phyloP scores from a whole-genome alignment of 2,797 vertebrate species.

The Sternotherus odoratus region DNA sequence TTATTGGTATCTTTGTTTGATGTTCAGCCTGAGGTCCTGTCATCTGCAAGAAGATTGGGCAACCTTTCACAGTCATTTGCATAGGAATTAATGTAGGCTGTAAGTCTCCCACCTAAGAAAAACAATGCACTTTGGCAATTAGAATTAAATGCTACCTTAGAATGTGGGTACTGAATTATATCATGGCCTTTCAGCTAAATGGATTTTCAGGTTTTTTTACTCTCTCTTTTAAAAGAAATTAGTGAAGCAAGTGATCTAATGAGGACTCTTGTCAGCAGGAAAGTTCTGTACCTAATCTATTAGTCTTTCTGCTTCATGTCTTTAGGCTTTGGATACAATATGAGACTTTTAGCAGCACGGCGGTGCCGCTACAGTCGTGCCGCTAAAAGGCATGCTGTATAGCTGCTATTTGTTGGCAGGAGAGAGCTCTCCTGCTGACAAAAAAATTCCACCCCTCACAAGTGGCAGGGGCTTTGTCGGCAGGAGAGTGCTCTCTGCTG shows the following conservation, averaged over 20 bases:
- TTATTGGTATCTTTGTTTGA: slow-evolving; percentile 79
- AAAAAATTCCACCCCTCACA: too few species aligned
- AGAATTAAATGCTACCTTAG: not conserved
- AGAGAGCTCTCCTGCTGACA: too few species aligned
- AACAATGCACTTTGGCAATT: not conserved
- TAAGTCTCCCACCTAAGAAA: slow-evolving; percentile 88
- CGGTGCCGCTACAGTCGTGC: too few species aligned
- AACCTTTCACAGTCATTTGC: slow-evolving; percentile 90
- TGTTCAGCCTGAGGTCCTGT: slow-evolving; percentile 80
- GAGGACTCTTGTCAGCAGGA: slow-evolving; percentile 22
- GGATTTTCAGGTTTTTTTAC: not conserved
- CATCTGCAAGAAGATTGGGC: slow-evolving; percentile 91
- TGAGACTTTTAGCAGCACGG: too few species aligned
- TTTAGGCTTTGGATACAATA: not conserved
- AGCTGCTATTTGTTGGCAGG: too few species aligned
- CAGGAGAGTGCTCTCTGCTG: too few species aligned
- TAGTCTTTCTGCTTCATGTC: not conserved
- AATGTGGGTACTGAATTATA: not conserved
- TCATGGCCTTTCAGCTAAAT: not conserved
- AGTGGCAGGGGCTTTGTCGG: too few species aligned
- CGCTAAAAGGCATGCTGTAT: too few species aligned
- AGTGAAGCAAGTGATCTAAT: not conserved
- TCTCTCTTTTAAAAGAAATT: not conserved
- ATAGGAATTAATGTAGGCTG: slow-evolving; percentile 83
- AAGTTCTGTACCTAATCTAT: slow-evolving; percentile 1